Conservation (phyloP, 2,888 invertebrate species). For the Laspeyria flexula region DNA sequence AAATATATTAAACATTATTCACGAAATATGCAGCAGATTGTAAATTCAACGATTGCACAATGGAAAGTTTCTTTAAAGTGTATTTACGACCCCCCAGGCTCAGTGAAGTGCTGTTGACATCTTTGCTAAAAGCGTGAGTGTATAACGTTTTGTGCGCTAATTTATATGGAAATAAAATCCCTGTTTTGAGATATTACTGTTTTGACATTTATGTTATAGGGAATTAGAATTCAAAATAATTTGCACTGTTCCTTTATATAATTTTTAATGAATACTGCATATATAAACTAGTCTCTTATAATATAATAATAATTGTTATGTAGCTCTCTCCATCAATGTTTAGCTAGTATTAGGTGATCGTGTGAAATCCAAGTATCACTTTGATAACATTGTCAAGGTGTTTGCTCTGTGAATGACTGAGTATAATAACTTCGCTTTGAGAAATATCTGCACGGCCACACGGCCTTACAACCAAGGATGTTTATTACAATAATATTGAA, state of each 20-base stretch:
- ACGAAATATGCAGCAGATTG: conserved; percentile 35
- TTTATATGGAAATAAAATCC: neutral
- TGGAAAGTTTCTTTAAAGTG: conserved; percentile 1
- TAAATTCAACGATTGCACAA: conserved; percentile 34
- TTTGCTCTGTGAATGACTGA: conserved; percentile 14
- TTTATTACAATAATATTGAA: conserved; percentile 12
- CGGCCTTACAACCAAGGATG: conserved; percentile 18
- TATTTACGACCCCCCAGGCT: conserved; percentile 23
- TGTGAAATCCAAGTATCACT: conserved; percentile 23
- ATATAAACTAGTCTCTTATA: too few relatives aligned
- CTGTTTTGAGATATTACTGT: neutral
- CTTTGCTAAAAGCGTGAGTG: conserved; percentile 33
- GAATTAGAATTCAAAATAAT: too few relatives aligned
- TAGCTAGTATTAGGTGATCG: too few relatives aligned
- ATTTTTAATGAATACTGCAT: too few relatives aligned
- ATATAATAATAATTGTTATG: too few relatives aligned
- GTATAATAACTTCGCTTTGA: conserved; percentile 19
- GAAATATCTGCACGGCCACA: conserved; percentile 15
- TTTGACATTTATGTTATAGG: too few relatives aligned
- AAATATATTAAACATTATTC: too few relatives aligned
- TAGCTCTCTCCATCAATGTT: too few relatives aligned
- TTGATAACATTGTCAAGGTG: conserved; percentile 34
- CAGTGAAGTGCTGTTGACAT: conserved; percentile 36
- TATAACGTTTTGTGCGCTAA: conserved; percentile 1
- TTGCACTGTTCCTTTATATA: conserved; percentile 25